phyloP scores from a whole-genome alignment of 2,797 vertebrate genomes.

The Hippocampus kuda region DNA sequence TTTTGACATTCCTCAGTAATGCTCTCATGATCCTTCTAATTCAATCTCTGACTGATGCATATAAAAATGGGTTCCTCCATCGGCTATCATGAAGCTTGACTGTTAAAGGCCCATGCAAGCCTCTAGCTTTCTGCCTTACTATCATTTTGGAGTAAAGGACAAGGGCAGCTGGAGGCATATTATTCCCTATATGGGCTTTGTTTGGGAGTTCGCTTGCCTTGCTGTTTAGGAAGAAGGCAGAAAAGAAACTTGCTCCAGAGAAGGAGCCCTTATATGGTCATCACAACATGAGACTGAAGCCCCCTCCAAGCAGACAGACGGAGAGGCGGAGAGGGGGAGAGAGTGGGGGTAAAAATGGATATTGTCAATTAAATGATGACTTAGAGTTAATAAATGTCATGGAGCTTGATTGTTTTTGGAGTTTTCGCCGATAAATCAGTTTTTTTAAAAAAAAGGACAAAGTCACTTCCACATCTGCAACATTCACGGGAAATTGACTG shows the following conservation, averaged over 20 bases:
- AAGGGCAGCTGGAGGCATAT: slow-evolving; percentile 64
- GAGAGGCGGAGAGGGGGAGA: slow-evolving; percentile 18
- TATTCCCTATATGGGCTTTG: slow-evolving; percentile 99
- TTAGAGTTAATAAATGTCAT: slow-evolving; percentile 16
- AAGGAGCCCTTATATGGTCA: slow-evolving; percentile 94
- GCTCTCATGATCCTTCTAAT: slow-evolving; percentile 8
- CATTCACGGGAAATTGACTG: neutral
- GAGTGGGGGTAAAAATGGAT: slow-evolving; percentile 27
- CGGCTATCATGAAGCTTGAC: slow-evolving; percentile 30
- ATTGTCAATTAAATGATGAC: slow-evolving; percentile 40
- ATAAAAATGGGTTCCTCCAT: slow-evolving; percentile 27
- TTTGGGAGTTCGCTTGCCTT: slow-evolving; percentile 85
- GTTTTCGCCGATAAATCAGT: neutral
- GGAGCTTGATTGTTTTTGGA: slow-evolving; percentile 3
- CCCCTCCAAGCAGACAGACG: slow-evolving; percentile 31
- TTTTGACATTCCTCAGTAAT: slow-evolving; percentile 6
- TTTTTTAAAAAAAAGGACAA: neutral
- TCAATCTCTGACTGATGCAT: slow-evolving; percentile 14
- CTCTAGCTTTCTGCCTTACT: slow-evolving; percentile 49
- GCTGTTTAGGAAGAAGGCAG: slow-evolving; percentile 75
- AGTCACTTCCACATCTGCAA: neutral
- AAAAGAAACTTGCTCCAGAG: slow-evolving; percentile 71
- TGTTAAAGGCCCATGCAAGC: slow-evolving; percentile 33
- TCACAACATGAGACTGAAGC: slow-evolving; percentile 62
- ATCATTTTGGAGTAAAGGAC: slow-evolving; percentile 74